Percentiles rank a stretch among this genome's conserved stretches.
Evolutionary conservation across 2,113 vertebrate species (phyloP).

Genomic region (Psettodes erumei): DNA sequence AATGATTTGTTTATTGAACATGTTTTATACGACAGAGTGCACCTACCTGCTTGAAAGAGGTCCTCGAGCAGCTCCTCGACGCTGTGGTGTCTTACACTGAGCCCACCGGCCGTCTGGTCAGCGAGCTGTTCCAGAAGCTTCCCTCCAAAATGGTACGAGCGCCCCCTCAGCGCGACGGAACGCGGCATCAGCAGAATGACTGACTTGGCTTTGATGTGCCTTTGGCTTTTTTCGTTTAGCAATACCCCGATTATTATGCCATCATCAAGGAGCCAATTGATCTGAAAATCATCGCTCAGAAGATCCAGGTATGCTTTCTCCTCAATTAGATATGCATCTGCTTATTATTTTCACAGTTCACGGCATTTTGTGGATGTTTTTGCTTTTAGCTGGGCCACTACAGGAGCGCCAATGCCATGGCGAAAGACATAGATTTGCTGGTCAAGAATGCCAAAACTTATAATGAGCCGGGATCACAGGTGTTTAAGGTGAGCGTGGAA

Average conservation of each 20-base stretch:
- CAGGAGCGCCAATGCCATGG: constrained; percentile 93
- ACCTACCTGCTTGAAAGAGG: constrained; percentile 90
- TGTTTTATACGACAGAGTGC: constrained; percentile 83
- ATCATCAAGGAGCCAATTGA: constrained; percentile 99
- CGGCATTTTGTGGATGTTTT: constrained; percentile 9
- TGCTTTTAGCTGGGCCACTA: constrained; percentile 89
- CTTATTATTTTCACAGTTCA: not conserved
- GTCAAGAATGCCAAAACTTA: constrained; percentile 99
- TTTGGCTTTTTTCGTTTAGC: constrained; percentile 81
- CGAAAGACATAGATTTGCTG: constrained; percentile 96
- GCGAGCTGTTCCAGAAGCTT: constrained; percentile 98
- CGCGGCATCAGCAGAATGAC: not conserved
- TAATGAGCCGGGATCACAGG: constrained; percentile 98
- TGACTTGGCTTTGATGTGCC: constrained; percentile 12
- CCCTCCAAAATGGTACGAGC: constrained; percentile 95
- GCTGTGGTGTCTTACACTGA: constrained; percentile 91
- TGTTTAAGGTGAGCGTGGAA: constrained; percentile 91
- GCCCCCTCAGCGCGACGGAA: not conserved
- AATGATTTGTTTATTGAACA: not conserved
- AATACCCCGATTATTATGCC: constrained; percentile 99
- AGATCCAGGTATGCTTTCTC: constrained; percentile 89
- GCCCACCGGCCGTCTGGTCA: constrained; percentile 92
- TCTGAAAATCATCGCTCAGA: constrained; percentile 95
- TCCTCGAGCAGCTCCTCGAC: constrained; percentile 95
- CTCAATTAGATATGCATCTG: not conserved